These are phyloP conservation scores for Epinotia ramella DNA, from an alignment of 2,888 invertebrate species.

Conservation along the genomic window DNA sequence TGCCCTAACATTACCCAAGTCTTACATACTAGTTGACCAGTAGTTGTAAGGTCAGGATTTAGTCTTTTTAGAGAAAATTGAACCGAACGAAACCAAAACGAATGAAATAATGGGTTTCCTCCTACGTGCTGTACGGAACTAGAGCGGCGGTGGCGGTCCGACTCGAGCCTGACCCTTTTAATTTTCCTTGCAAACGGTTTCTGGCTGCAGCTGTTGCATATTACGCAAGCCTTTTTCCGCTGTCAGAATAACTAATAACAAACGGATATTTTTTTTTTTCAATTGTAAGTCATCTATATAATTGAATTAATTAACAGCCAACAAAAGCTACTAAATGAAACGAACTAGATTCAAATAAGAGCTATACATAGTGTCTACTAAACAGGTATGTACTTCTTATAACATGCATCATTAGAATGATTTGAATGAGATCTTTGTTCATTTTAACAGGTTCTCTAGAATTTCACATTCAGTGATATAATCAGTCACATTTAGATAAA, in stretches of 20 bases:
- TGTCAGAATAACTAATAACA: not conserved
- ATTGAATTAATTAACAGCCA: no score
- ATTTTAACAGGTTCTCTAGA: no score
- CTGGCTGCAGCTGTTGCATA: conserved; percentile 21
- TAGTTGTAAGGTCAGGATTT: not conserved
- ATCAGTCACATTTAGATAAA: no score
- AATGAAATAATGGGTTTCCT: not conserved
- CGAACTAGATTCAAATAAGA: no score
- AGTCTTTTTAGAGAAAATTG: not conserved
- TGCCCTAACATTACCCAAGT: not conserved
- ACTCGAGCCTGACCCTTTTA: conserved; percentile 9
- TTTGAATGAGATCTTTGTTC: no score
- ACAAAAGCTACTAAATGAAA: no score
- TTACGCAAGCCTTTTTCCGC: conserved; percentile 6
- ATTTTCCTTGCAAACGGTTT: conserved; percentile 16
- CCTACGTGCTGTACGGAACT: not conserved
- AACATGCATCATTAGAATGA: no score
- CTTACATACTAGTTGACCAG: not conserved
- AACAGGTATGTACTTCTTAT: no score
- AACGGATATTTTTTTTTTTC: no score
- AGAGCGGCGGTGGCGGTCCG: not conserved
- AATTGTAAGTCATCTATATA: no score
- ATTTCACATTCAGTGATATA: no score
- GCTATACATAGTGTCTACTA: no score
- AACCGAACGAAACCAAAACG: not conserved